Conservation (phyloP, 1,140 invertebrate species). For the Arctopsyche grandis region DNA sequence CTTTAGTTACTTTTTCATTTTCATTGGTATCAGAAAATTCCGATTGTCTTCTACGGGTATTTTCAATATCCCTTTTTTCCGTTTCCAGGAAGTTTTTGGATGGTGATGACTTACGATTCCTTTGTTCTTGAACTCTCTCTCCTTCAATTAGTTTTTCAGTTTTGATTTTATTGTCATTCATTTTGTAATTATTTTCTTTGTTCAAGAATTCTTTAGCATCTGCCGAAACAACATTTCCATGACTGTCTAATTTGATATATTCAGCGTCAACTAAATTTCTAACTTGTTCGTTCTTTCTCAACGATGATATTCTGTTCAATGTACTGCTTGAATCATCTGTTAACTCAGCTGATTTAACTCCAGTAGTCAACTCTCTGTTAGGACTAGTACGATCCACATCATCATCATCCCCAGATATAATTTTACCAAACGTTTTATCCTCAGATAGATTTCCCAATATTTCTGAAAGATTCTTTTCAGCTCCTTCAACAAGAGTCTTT, state of each 20-base stretch:
- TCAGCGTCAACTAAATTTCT: conserved; percentile 53
- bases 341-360: conserved; percentile 50
- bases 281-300: conserved; percentile 52
- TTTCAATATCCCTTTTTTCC: not conserved
- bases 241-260: conserved; percentile 48
- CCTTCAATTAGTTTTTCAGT: conserved; percentile 14
- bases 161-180: not conserved
- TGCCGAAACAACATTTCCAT: conserved; percentile 42
- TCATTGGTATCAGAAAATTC: not conserved
- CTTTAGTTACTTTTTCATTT: not conserved
- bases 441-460: conserved; percentile 52
- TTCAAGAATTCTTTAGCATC: conserved; percentile 22
- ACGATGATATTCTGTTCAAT: conserved; percentile 51
- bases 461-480: conserved; percentile 53
- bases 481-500: conserved; percentile 57
- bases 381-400: conserved; percentile 58
- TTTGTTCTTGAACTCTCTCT: conserved; percentile 6
- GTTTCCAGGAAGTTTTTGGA: not conserved
- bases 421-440: conserved; percentile 49
- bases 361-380: conserved; percentile 54
- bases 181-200: conserved; percentile 19
- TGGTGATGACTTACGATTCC: conserved; percentile 23
- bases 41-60: not conserved
- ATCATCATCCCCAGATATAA: conserved; percentile 53
- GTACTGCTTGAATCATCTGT: conserved; percentile 42